Evolutionary conservation across 2,113 vertebrate species (phyloP), one percentile per base, ranked within the genome.

Genomic region (Meles meles): DNA sequence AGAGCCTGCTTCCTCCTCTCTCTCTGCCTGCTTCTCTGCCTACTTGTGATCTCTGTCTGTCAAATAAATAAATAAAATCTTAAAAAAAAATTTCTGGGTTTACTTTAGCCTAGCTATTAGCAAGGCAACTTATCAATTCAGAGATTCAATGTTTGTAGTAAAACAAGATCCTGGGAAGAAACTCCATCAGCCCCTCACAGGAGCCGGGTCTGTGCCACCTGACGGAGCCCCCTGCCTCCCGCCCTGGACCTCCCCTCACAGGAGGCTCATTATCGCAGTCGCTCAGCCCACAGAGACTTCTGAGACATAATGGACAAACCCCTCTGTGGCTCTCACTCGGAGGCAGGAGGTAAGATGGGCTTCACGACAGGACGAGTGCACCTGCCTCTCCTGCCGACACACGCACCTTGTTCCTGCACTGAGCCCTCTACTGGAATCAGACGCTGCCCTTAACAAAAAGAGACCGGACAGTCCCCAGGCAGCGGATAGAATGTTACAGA

Each of bases 241-340:
- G 52, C 52, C 49, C 4, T 11, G 12, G 15, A n/a, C 18, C 82
- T 57, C 69, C 0, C 0, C 5, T 55, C 92, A 55, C 69, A 52
- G 65, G 88, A 15, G 27, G n/a, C 23, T 9, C 3, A 34, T 37
- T 4, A 37, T 23, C 71, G 34, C 82, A 11, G 63, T 21, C n/a
- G 47, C 49, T 55, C 15, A 1, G 27, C 14, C 57, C 25, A 3
- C 1, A n/a, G 72, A 88, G 92, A 27, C 3, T 57, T 71, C 74
- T 27, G 59, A 71, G 42, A 84, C 69, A 31, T 0, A 49, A 71
- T 34, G 77, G 76, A 42, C 25, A 49, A 37, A 14, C n/a, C 18
- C n/a, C 39, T 4, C 59, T 10, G 59, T 0, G 4, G 39, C 44
- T 7, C 67, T 8, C 0, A 0, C 29, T n/a, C 20, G 18, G 2